phyloP scores from a whole-genome alignment of 1,140 invertebrate species.

The Drosophila ironensis region DNA sequence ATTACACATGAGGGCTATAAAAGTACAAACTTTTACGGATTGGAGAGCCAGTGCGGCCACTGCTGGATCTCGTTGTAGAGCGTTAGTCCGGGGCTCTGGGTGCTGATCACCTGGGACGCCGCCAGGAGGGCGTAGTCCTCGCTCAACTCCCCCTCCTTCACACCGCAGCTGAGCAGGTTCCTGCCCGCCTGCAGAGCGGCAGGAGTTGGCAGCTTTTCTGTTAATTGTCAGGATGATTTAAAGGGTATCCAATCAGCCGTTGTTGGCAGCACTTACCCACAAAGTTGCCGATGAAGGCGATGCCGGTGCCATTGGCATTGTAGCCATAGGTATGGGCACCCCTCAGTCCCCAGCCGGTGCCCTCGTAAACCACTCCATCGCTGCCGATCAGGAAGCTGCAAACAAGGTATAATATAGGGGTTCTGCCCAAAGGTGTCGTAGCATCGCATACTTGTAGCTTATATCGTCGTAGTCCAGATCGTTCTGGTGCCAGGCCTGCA shows the following conservation, averaged over 20 bases:
- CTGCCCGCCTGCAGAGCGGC: constrained; percentile 84
- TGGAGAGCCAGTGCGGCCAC: constrained; percentile 73
- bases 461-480: constrained; percentile 66
- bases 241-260: no score
- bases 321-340: constrained; percentile 88
- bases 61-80: constrained; percentile 84
- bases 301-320: constrained; percentile 86
- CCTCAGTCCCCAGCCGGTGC: constrained; percentile 87
- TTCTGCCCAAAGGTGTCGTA: not conserved
- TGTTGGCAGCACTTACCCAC: constrained; percentile 83
- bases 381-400: constrained; percentile 89
- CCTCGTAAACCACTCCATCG: constrained; percentile 90
- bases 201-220: constrained; percentile 84
- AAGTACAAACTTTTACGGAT: constrained; percentile 59
- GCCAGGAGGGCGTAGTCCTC: constrained; percentile 85
- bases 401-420: no score
- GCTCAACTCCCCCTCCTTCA: constrained; percentile 83
- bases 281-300: constrained; percentile 88
- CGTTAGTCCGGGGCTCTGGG: constrained; percentile 85
- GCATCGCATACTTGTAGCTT: constrained; percentile 71
- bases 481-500: constrained; percentile 69
- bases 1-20: no score
- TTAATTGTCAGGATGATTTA: not conserved
- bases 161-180: constrained; percentile 85
- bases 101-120: constrained; percentile 84